Percentiles rank a stretch among this genome's conserved stretches.
These are phyloP conservation scores for Hippocampus comes DNA, from an alignment of 2,113 vertebrate genomes.

Conservation along the genomic window DNA sequence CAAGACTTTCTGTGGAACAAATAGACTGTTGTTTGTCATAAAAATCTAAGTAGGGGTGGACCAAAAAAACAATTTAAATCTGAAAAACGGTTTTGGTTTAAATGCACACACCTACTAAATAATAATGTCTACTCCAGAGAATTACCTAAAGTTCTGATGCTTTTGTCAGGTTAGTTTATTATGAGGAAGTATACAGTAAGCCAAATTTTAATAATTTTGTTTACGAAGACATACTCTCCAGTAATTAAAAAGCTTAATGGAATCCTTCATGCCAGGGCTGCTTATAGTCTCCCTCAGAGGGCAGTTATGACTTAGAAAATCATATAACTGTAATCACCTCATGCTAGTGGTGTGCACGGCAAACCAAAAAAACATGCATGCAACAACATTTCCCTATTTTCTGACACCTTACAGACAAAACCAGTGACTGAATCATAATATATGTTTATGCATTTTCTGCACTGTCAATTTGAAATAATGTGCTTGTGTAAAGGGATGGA, in stretches of 20 bases:
- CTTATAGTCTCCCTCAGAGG: no score
- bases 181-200: neutral
- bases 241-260: neutral
- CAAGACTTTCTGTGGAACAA: neutral
- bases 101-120: neutral
- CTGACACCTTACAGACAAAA: no score
- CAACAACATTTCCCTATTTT: no score
- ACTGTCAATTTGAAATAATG: no score
- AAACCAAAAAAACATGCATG: no score
- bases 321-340: no score
- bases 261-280: neutral
- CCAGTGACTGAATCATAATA: no score
- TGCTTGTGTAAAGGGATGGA: neutral
- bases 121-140: neutral
- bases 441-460: no score
- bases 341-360: no score
- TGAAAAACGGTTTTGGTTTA: no score
- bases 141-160: neutral
- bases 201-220: neutral
- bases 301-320: no score
- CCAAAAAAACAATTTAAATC: no score
- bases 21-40: neutral
- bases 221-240: neutral
- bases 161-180: neutral
- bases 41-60: neutral